These are phyloP conservation scores for Homalodisca vitripennis DNA, from an alignment of 1,140 invertebrate species.

Conservation along the genomic window DNA sequence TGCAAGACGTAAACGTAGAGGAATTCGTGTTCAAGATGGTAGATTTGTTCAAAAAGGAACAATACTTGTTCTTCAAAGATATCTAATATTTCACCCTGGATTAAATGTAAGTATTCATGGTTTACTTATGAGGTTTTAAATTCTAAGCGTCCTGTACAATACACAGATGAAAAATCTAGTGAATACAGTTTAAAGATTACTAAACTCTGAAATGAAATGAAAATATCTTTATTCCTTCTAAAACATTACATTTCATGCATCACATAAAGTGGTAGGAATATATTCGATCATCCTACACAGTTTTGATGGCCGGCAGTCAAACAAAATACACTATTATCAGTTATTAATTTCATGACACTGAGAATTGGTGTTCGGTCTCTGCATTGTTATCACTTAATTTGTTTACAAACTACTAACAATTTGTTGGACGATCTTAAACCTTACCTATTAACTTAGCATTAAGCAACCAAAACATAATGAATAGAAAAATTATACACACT, in stretches of 20 bases:
- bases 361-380: no score
- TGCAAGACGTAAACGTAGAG: not conserved
- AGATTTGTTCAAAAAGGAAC: constrained; percentile 16
- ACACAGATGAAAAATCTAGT: not conserved
- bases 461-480: no score
- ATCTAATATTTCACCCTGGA: constrained; percentile 3
- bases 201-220: not conserved
- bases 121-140: not conserved
- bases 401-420: no score
- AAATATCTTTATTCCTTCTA: not conserved
- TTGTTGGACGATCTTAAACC: no score
- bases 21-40: not conserved
- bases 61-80: constrained; percentile 15
- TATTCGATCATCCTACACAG: no score
- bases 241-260: not conserved
- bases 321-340: no score
- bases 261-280: no score
- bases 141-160: not conserved
- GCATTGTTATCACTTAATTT: not conserved
- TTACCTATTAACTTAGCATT: no score
- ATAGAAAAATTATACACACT: no score
- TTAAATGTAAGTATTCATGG: constrained; percentile 14
- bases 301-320: no score
- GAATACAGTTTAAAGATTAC: no score
- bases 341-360: no score